These are phyloP conservation scores for Xenotilapia caudafasciata DNA, from an alignment of 2,113 vertebrate species.

Conservation along the genomic window DNA sequence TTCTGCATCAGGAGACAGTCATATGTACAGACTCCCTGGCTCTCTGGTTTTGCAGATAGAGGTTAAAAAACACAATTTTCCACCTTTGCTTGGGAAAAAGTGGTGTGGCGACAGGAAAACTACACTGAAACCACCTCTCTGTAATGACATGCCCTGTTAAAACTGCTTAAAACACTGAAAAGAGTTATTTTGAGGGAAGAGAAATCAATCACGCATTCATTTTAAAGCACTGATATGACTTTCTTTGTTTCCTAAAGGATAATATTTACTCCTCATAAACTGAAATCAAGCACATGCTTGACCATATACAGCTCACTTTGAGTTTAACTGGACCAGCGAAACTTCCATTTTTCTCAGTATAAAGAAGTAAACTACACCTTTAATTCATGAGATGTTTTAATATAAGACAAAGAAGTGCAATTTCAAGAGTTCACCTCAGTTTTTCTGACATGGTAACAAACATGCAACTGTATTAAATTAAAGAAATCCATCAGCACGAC, in stretches of 20 bases:
- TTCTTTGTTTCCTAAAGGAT: background rate
- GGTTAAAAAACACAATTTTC: background rate
- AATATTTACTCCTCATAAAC: background rate
- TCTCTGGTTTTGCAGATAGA: background rate
- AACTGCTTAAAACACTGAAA: background rate
- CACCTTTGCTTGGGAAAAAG: background rate
- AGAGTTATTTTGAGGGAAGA: background rate
- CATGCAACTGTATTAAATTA: background rate
- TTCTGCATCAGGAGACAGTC: conserved; percentile 6
- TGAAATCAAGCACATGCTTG: background rate
- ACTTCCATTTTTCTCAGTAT: background rate
- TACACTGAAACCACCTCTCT: background rate
- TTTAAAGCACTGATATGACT: background rate
- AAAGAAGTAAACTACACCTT: background rate
- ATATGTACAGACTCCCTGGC: background rate
- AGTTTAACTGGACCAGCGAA: background rate
- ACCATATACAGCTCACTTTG: background rate
- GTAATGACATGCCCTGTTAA: background rate
- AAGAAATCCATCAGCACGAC: background rate
- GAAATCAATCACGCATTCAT: background rate
- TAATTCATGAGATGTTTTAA: background rate
- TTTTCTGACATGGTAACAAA: background rate
- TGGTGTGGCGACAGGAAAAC: background rate
- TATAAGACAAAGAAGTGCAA: background rate
- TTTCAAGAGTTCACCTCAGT: background rate